phyloP scores from a whole-genome alignment of 30 jellyfish, hydroid and myxozoan species.

The Hydractinia symbiolongicarpus region DNA sequence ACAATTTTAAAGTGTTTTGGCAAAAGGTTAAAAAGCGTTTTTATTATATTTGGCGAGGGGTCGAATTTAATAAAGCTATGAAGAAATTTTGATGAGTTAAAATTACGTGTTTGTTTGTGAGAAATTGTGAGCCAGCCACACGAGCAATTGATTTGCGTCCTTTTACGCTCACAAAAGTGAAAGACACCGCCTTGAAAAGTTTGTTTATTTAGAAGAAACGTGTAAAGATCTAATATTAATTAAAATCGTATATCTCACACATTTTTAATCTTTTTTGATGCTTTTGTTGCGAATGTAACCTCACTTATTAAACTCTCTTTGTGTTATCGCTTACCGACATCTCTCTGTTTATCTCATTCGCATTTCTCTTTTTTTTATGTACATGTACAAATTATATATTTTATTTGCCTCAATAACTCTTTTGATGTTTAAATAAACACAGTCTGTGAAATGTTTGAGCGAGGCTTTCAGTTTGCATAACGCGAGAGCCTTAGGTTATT shows the following conservation, averaged over 20 bases:
- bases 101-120: too few relatives aligned
- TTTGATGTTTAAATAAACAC: conserved; percentile 8
- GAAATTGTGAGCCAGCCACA: too few relatives aligned
- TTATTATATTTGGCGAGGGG: too few relatives aligned
- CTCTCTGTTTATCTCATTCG: not conserved
- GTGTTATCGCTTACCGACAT: conserved; percentile 5
- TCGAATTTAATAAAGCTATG: too few relatives aligned
- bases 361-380: not conserved
- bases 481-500: not conserved
- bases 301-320: conserved; percentile 14
- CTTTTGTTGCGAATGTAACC: not conserved
- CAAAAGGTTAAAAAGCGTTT: too few relatives aligned
- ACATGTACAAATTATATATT: not conserved
- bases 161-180: too few relatives aligned
- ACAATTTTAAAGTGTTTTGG: too few relatives aligned
- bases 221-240: conserved; percentile 9
- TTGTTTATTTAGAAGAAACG: conserved; percentile 10
- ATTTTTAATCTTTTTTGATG: conserved; percentile 1
- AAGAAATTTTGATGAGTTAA: too few relatives aligned
- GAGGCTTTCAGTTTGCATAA: conserved; percentile 6
- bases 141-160: too few relatives aligned
- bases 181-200: not conserved
- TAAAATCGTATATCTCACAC: conserved; percentile 8
- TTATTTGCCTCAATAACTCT: not conserved
- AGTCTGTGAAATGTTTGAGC: not conserved